Percentiles rank a stretch among this genome's conserved stretches.
Conservation (phyloP, 2,888 invertebrate species). For the Drosophila eohydei region DNA sequence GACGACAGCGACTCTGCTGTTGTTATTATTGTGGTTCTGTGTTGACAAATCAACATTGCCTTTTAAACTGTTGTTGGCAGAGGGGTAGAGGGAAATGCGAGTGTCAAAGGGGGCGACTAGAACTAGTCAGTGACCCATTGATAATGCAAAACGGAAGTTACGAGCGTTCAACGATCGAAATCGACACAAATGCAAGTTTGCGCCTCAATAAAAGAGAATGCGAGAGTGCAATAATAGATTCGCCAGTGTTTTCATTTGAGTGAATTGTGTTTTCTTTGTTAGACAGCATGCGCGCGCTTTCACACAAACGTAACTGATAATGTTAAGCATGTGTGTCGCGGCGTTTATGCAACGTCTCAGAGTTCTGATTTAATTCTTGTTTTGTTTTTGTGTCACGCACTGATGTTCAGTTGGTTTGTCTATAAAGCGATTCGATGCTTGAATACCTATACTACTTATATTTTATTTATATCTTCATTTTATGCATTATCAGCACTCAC, state of each 20-base stretch:
- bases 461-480: conserved; percentile 25
- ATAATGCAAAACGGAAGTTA: conserved; percentile 69
- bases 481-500: conserved; percentile 29
- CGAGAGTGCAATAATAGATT: conserved; percentile 18
- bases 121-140: conserved; percentile 68
- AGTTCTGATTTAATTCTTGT: conserved; percentile 23
- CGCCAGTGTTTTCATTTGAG: conserved; percentile 9
- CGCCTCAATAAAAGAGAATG: conserved; percentile 10
- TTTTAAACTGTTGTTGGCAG: not conserved
- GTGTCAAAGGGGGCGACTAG: conserved; percentile 6
- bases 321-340: conserved; percentile 24
- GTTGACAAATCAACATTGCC: conserved; percentile 35
- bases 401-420: conserved; percentile 22
- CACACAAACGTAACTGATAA: conserved; percentile 37
- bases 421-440: conserved; percentile 10
- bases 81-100: no score
- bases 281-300: conserved; percentile 12
- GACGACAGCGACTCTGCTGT: conserved; percentile 46
- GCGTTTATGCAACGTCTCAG: conserved; percentile 40
- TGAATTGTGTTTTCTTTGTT: conserved; percentile 6
- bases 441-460: conserved; percentile 2
- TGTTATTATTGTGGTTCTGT: conserved; percentile 23
- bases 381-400: not conserved
- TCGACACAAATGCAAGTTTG: conserved; percentile 25
- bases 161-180: conserved; percentile 27